These are phyloP conservation scores for Pangasianodon gigas DNA, from an alignment of 2,113 vertebrate species.

Conservation along the genomic window DNA sequence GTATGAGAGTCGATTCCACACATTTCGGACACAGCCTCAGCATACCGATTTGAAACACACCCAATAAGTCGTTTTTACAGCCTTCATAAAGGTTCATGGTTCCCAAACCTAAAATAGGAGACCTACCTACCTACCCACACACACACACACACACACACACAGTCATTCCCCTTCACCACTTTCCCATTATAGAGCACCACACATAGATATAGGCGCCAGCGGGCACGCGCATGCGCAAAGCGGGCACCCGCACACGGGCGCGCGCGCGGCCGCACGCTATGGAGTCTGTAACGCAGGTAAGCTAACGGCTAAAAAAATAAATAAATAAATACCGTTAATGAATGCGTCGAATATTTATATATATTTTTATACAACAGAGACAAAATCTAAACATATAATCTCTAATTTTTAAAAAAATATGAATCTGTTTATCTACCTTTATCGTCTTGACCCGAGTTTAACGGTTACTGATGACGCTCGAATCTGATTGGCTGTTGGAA, in stretches of 20 bases:
- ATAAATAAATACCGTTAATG: background rate
- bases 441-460: background rate
- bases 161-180: background rate
- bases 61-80: background rate
- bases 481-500: slow-evolving; percentile 14
- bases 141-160: background rate
- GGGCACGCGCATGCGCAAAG: slow-evolving; percentile 22
- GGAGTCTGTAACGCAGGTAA: background rate
- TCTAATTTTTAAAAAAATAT: background rate
- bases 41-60: background rate
- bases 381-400: background rate
- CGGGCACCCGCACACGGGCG: background rate
- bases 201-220: background rate
- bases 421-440: background rate
- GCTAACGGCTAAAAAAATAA: background rate
- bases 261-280: background rate
- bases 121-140: background rate
- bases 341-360: background rate
- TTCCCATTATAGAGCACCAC: background rate
- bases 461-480: background rate
- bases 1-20: too few relatives aligned
- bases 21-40: background rate
- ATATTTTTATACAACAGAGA: background rate
- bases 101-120: background rate
- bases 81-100: background rate